Evolutionary conservation across 2,797 vertebrate species (phyloP), one percentile per base, ranked within the genome.

Genomic region (Notolabrus celidotus): DNA sequence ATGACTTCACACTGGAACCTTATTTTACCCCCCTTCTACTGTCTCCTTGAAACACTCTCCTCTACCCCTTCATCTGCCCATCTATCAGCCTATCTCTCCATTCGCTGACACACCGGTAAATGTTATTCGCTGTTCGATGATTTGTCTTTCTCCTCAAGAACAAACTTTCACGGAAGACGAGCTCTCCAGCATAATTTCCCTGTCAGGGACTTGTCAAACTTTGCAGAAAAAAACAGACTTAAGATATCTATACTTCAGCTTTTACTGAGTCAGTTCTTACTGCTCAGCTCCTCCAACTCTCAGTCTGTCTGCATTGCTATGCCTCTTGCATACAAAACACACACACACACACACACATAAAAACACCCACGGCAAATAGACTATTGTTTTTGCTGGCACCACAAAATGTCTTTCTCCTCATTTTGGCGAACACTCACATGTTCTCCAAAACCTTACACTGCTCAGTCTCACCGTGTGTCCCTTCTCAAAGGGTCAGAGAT

Each of bases 1-100:
- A 87, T 75, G 11, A 71, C 56, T 57, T 56, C 20, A 23, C 10
- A 52, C 46, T 33, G 45, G 60, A 56, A 47, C 63, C 54, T 46
- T 57, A 31, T 66, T 34, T 23, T 53, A 33, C 51, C 11, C 19
- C 58, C 74, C 67, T 54, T 38, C 47, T 54, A 45, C 51, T 41
- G 39, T 87, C 86, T 84, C 88, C 87, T 83, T 84, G 76, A 88
- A 82, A 80, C 70, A 41, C 34, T 80, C 50, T 68, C 60, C 49
- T 71, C 56, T 59, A 60, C 69, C 27, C 50, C 58, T 75, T 84
- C 82, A 74, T 75, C 57, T 59, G 20, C 47, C 59, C 76, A 86
- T 89, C 77, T 31, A 83, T 89, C 88, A 84, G 27, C 46, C 75
- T 29, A 46, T 49, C 73, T 71, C 70, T 74, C 54, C 43, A 31